These are phyloP conservation scores for Tenualosa ilisha DNA, from an alignment of 2,797 vertebrate genomes.

Conservation along the genomic window DNA sequence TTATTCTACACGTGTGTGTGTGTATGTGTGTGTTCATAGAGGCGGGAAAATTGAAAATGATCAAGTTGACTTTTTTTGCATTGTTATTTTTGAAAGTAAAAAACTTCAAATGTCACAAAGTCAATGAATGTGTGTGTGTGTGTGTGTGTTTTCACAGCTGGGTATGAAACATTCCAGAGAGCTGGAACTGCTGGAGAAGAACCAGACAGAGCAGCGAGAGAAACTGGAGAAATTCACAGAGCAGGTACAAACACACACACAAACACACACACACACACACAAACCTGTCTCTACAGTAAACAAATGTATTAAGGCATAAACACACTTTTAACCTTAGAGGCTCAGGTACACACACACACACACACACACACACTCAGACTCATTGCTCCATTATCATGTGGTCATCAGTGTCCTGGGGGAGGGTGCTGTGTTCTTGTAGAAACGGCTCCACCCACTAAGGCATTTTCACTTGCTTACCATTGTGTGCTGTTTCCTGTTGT, in stretches of 20 bases:
- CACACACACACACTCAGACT: background rate
- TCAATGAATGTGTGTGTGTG: slow-evolving; percentile 65
- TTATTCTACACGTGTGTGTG: background rate
- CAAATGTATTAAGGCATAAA: background rate
- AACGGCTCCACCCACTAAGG: background rate
- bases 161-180: slow-evolving; percentile 99
- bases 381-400: background rate
- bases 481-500: background rate
- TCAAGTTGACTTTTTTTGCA: no score
- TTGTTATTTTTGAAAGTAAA: no score
- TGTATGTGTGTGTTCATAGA: background rate
- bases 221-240: slow-evolving; percentile 97
- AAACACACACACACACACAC: background rate
- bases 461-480: background rate
- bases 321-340: background rate
- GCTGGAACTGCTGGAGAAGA: slow-evolving; percentile 95
- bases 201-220: slow-evolving; percentile 92
- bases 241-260: slow-evolving; percentile 78
- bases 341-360: background rate
- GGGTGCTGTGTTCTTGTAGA: slow-evolving; percentile 24
- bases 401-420: background rate
- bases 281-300: background rate
- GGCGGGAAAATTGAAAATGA: no score
- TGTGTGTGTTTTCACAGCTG: slow-evolving; percentile 72
- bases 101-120: slow-evolving; percentile 64